Conservation (phyloP, 2,888 invertebrate genomes). For the Vannuccia rotundouncinata region DNA sequence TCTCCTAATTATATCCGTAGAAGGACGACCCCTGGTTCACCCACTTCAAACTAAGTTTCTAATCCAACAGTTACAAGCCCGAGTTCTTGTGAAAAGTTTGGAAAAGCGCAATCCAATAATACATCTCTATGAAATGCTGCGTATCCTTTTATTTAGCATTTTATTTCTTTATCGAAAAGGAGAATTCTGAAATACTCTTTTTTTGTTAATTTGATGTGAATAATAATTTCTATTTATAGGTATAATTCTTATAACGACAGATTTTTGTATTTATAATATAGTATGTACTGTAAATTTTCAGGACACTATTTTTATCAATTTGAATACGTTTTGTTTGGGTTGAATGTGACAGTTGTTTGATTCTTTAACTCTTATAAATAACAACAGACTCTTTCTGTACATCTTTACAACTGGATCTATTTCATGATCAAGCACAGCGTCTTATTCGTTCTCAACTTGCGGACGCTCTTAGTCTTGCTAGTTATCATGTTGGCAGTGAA, state of each 20-base stretch:
- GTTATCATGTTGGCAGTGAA: constrained; percentile 79
- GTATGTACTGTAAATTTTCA: too few species aligned
- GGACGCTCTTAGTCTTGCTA: constrained; percentile 60
- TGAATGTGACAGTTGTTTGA: background rate
- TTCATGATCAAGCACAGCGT: constrained; percentile 58
- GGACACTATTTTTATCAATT: too few species aligned
- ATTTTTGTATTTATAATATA: too few species aligned
- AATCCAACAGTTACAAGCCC: constrained; percentile 83
- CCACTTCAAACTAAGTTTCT: constrained; percentile 76
- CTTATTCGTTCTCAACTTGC: background rate
- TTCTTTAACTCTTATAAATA: constrained; percentile 41
- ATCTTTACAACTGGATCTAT: constrained; percentile 79
- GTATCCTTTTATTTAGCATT: constrained; percentile 7
- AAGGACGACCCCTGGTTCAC: constrained; percentile 75
- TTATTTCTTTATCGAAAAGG: too few species aligned
- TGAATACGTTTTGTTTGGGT: background rate
- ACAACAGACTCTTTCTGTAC: constrained; percentile 70
- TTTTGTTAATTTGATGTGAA: too few species aligned
- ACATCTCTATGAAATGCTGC: constrained; percentile 36
- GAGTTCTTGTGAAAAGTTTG: constrained; percentile 69
- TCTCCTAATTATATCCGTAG: background rate
- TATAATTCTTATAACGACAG: too few species aligned
- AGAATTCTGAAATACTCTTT: too few species aligned
- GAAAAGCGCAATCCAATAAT: constrained; percentile 34
- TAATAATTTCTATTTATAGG: too few species aligned